phyloP scores from a whole-genome alignment of 2,888 invertebrate genomes.

The Erebia palarica region DNA sequence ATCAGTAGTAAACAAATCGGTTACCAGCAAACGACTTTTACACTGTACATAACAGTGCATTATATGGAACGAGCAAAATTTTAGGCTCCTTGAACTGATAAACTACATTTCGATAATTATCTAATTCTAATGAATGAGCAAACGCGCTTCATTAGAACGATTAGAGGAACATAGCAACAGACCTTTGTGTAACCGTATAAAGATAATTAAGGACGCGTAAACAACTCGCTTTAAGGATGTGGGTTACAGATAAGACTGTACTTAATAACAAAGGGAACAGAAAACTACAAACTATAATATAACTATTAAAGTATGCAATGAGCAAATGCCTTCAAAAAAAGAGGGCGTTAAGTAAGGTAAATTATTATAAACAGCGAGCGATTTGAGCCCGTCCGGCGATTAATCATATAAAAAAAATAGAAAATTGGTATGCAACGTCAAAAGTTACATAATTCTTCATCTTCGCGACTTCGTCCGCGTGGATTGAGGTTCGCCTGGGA shows the following conservation, averaged over 20 bases:
- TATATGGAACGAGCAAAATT: constrained; percentile 36
- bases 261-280: constrained; percentile 1
- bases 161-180: constrained; percentile 44
- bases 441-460: background rate
- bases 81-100: constrained; percentile 39
- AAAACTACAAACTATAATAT: background rate
- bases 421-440: background rate
- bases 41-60: constrained; percentile 13
- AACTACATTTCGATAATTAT: constrained; percentile 37
- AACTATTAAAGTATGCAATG: background rate
- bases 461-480: too few species aligned
- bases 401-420: background rate
- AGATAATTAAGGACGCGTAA: constrained; percentile 62
- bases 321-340: background rate
- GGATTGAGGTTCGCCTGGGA: too few species aligned
- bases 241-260: constrained; percentile 55
- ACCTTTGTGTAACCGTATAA: constrained; percentile 61
- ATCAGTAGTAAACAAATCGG: constrained; percentile 58
- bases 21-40: constrained; percentile 47
- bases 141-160: constrained; percentile 44
- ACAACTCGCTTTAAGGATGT: constrained; percentile 60
- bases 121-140: constrained; percentile 44
- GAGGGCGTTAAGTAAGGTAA: background rate
- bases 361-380: background rate
- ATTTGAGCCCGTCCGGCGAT: background rate